Conservation (phyloP, 2,888 invertebrate genomes). For the Diarsia mendica region DNA sequence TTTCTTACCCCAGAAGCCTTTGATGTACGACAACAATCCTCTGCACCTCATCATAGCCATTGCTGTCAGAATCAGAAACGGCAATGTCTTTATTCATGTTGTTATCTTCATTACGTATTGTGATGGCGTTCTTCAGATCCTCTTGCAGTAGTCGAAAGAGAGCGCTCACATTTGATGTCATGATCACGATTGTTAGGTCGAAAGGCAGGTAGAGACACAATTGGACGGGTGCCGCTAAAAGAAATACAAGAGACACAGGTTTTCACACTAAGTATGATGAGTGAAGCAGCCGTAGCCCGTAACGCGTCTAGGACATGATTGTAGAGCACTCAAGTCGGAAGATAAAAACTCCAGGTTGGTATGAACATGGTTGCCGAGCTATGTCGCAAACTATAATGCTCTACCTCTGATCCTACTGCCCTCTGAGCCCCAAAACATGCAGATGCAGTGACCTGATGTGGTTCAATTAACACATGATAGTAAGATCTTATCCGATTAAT, state of each 20-base stretch:
- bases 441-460: not conserved
- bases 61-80: conserved; percentile 31
- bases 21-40: conserved; percentile 60
- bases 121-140: conserved; percentile 56
- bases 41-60: conserved; percentile 46
- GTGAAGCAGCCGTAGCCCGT: not conserved
- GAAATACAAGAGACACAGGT: not conserved
- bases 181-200: conserved; percentile 55
- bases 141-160: conserved; percentile 62
- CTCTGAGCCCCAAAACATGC: not conserved
- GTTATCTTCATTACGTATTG: not conserved
- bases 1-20: conserved; percentile 58
- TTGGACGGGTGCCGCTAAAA: conserved; percentile 55
- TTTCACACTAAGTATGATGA: not conserved
- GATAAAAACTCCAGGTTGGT: not conserved
- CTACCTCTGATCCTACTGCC: not conserved
- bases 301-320: not conserved
- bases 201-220: conserved; percentile 61
- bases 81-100: conserved; percentile 1
- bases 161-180: conserved; percentile 63
- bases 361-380: not conserved
- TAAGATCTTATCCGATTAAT: not conserved
- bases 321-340: not conserved
- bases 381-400: not conserved
- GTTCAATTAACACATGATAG: too few species aligned